Evolutionary conservation across 1,140 invertebrate genomes (phyloP).

Genomic region (Pinna nobilis): DNA sequence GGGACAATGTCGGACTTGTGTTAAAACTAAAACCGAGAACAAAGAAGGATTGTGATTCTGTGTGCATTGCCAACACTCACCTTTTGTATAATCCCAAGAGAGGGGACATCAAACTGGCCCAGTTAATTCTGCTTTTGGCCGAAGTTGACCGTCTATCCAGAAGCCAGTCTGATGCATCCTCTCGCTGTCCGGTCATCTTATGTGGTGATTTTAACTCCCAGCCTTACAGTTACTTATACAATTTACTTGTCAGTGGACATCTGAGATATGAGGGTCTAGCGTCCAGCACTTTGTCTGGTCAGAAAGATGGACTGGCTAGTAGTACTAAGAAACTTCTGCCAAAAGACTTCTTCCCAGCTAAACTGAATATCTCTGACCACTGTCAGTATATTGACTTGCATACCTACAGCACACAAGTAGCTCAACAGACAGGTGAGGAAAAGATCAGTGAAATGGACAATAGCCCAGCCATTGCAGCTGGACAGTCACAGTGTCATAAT

Average conservation of each 20-base stretch:
- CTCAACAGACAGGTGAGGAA: too few relatives aligned
- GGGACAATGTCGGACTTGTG: slow-evolving; percentile 92
- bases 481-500: slow-evolving; percentile 10
- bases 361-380: slow-evolving; percentile 80
- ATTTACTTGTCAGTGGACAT: slow-evolving; percentile 82
- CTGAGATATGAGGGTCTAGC: slow-evolving; percentile 77
- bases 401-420: too few relatives aligned
- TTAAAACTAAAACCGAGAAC: slow-evolving; percentile 79
- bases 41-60: slow-evolving; percentile 36
- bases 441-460: neutral
- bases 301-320: slow-evolving; percentile 45
- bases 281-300: slow-evolving; percentile 68
- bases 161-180: slow-evolving; percentile 76
- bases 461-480: neutral
- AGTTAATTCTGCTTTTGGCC: slow-evolving; percentile 84
- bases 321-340: slow-evolving; percentile 43
- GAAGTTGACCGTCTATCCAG: slow-evolving; percentile 81
- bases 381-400: slow-evolving; percentile 79
- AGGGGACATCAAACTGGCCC: slow-evolving; percentile 91
- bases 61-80: slow-evolving; percentile 94
- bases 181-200: slow-evolving; percentile 89
- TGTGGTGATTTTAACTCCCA: slow-evolving; percentile 93
- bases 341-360: slow-evolving; percentile 76
- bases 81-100: slow-evolving; percentile 93
- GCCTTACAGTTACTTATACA: slow-evolving; percentile 83